Evolutionary conservation across 2,888 invertebrate genomes (phyloP).

Genomic region (Poecilobothrus nobilitatus): DNA sequence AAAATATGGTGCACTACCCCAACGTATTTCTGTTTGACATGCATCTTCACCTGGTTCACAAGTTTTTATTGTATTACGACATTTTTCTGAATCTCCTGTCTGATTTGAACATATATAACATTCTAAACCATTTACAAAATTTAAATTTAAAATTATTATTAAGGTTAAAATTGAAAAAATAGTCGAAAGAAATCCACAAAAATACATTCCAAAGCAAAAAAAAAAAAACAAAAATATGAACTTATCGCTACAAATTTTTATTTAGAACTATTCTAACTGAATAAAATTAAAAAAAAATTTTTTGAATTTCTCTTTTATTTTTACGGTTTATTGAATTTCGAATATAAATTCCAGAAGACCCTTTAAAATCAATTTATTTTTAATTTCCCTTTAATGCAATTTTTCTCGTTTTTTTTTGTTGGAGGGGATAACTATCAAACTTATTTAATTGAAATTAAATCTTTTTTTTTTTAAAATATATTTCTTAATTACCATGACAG

Average conservation of each 20-base stretch:
- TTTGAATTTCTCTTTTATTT: not conserved
- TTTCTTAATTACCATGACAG: not conserved
- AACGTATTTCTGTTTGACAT: conserved; percentile 72
- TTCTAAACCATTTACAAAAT: conserved; percentile 56
- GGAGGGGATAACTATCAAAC: not conserved
- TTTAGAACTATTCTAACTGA: not conserved
- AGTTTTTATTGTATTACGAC: conserved; percentile 80
- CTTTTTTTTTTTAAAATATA: too few species aligned
- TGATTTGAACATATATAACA: conserved; percentile 94
- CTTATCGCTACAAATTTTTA: not conserved
- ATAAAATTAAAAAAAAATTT: not conserved
- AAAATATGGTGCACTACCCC: conserved; percentile 92
- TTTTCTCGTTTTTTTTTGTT: not conserved
- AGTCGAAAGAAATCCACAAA: not conserved
- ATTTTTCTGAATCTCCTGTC: conserved; percentile 86
- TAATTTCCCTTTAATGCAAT: not conserved
- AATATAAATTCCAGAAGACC: not conserved
- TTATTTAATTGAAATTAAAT: not conserved
- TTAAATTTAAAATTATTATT: conserved; percentile 17
- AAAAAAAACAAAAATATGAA: not conserved
- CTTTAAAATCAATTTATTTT: not conserved
- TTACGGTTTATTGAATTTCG: not conserved
- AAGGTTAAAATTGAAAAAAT: not conserved
- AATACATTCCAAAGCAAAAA: not conserved
- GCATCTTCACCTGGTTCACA: conserved; percentile 63